Base-by-base conservation (phyloP, 2,888 invertebrate genomes). In the Tachina grossa region DNA sequence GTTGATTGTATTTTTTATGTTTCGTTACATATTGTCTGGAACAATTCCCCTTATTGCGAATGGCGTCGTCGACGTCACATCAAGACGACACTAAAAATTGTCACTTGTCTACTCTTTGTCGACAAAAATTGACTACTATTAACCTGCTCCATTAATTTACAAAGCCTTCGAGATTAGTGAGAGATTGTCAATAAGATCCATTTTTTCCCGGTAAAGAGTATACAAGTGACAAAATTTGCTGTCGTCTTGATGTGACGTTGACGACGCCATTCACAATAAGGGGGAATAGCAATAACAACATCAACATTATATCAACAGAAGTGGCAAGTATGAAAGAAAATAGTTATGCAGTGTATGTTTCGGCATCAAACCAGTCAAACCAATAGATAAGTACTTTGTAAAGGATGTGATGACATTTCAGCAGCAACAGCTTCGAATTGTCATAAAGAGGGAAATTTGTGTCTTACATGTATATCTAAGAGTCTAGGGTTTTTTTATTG, bases 1-100 rank as follows among this genome's bases (percentile, higher is more conserved):
- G 63, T 82, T 78, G 77, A 69, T 75, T 75, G 69, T 71, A 75
- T 71, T 76, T 53, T 65, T 22, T 77, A 39, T 63, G 41, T 61
- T 66, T 59, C 74, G 49, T 75, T 47, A 57, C 74, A 80, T 79
- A 57, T 45, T 68, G 31, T 65, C 31, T 65, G 55, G 39, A n/a
- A 14, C 19, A 57, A n/a, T n/a, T n/a, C n/a, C n/a, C n/a, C n/a
- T n/a, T n/a, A n/a, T n/a, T n/a, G n/a, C n/a, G n/a, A n/a, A n/a
- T n/a, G n/a, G n/a, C n/a, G n/a, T n/a, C n/a, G n/a, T n/a, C n/a
- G n/a, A n/a, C n/a, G n/a, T n/a, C n/a, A n/a, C n/a, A n/a, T n/a
- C n/a, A n/a, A n/a, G n/a, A n/a, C n/a, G n/a, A n/a, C n/a, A n/a
- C n/a, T n/a, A n/a, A n/a, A n/a, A n/a, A n/a, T n/a, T n/a, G n/a